phyloP scores from a whole-genome alignment of 1,140 invertebrate species.

The Euglossa dilemma region DNA sequence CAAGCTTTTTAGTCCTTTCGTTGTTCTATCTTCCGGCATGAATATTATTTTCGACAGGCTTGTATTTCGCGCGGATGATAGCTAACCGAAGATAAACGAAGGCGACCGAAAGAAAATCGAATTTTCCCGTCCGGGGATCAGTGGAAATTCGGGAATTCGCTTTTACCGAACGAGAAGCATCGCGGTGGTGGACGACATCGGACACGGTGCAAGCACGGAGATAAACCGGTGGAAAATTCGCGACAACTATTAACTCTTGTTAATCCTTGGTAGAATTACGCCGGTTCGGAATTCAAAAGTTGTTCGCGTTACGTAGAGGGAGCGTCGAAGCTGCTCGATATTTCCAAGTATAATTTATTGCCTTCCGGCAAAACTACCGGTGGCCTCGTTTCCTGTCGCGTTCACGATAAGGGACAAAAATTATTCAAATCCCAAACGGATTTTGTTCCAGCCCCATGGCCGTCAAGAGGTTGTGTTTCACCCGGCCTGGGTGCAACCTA shows the following conservation, averaged over 20 bases:
- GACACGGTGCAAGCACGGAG: neutral
- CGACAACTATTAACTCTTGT: constrained; percentile 40
- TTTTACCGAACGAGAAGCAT: neutral
- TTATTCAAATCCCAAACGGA: constrained; percentile 62
- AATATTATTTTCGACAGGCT: neutral
- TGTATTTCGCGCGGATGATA: too few relatives aligned
- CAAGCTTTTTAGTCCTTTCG: neutral
- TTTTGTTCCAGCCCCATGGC: constrained; percentile 28
- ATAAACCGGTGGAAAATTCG: constrained; percentile 10
- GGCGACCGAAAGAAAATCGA: neutral
- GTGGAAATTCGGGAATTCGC: too few relatives aligned
- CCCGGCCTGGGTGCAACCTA: neutral
- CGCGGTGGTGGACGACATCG: too few relatives aligned
- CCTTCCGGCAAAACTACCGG: constrained; percentile 36
- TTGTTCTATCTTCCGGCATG: neutral
- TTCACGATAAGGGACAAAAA: constrained; percentile 61
- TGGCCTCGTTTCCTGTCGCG: constrained; percentile 36
- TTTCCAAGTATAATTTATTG: constrained; percentile 63
- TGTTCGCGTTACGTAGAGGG: neutral
- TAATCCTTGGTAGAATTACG: constrained; percentile 44
- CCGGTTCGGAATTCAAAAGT: constrained; percentile 40
- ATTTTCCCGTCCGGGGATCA: too few relatives aligned
- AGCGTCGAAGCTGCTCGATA: constrained; percentile 55
- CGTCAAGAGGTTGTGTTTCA: neutral
- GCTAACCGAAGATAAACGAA: too few relatives aligned